phyloP scores from a whole-genome alignment of 2,888 invertebrate species.

The Drosophila meridionalis region DNA sequence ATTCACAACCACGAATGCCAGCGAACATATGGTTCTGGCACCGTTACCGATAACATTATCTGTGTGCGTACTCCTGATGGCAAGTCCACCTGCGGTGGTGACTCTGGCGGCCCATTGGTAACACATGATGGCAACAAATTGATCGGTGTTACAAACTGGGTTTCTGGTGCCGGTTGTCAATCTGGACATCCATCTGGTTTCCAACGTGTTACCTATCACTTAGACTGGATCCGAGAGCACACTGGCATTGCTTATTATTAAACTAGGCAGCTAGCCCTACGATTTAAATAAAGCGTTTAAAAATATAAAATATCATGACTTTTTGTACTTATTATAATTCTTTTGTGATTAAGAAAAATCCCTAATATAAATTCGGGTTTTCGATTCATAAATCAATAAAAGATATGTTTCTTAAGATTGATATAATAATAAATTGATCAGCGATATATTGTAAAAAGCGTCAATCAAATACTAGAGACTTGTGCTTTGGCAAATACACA shows the following conservation, averaged over 20 bases:
- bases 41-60: slow-evolving; percentile 49
- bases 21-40: slow-evolving; percentile 27
- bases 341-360: no score
- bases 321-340: no score
- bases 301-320: neutral
- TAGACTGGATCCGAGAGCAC: slow-evolving; percentile 69
- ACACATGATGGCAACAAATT: slow-evolving; percentile 48
- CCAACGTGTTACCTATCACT: slow-evolving; percentile 66
- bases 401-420: no score
- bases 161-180: slow-evolving; percentile 57
- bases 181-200: slow-evolving; percentile 68
- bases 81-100: slow-evolving; percentile 74
- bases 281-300: neutral
- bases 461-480: no score
- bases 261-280: neutral
- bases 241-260: slow-evolving; percentile 67
- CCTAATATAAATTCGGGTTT: no score
- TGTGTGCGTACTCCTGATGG: slow-evolving; percentile 64
- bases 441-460: no score
- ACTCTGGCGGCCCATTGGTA: slow-evolving; percentile 81
- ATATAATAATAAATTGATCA: no score
- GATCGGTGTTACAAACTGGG: slow-evolving; percentile 71
- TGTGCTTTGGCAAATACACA: no score
- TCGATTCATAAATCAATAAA: no score
- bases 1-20: slow-evolving; percentile 78